Conservation (phyloP, 2,797 vertebrate species). For the Octomys mimax region DNA sequence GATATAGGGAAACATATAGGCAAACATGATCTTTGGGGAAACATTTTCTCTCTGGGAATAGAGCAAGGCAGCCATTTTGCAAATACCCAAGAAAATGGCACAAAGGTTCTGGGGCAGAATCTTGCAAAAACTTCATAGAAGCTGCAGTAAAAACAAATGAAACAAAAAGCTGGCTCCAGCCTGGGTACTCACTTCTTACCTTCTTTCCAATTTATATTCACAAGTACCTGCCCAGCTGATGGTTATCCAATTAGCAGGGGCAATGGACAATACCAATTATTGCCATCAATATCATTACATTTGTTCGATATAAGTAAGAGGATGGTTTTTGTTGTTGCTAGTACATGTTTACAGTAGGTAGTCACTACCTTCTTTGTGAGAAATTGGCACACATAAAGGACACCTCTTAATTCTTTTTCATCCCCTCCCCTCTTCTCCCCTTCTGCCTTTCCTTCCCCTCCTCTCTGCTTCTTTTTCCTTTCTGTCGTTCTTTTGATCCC, state of each 20-base stretch:
- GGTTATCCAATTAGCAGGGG: conserved; percentile 9
- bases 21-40: conserved; percentile 38
- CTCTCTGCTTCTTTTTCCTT: neutral
- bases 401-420: neutral
- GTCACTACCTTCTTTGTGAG: neutral
- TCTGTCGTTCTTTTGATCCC: no score
- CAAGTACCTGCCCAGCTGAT: neutral
- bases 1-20: no score
- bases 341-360: neutral
- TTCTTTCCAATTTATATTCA: neutral
- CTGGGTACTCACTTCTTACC: neutral
- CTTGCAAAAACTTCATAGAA: neutral
- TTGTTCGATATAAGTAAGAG: conserved; percentile 28
- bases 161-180: neutral
- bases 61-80: conserved; percentile 41
- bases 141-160: conserved; percentile 34
- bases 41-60: conserved; percentile 13
- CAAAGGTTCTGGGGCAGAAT: conserved; percentile 22
- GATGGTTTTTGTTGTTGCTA: neutral
- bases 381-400: neutral
- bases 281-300: conserved; percentile 1
- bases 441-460: neutral
- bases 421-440: neutral
- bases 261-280: neutral
- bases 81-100: conserved; percentile 58